Evolutionary conservation across 2,888 invertebrate species (phyloP).

Genomic region (Candidula unifasciata): DNA sequence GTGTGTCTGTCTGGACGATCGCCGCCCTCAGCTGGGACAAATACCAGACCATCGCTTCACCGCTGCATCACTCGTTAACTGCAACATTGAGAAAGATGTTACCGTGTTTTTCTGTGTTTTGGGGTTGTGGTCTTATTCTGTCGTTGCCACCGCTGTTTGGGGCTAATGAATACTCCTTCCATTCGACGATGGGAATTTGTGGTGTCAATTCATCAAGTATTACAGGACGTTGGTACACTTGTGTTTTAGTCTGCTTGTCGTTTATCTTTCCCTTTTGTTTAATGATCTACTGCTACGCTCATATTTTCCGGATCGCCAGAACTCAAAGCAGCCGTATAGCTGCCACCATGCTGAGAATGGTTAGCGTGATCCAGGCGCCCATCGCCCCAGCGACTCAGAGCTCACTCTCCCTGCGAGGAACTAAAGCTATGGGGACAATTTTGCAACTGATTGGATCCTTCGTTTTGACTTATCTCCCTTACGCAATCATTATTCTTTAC

Average conservation of each 20-base stretch:
- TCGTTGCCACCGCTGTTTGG: slow-evolving; percentile 69
- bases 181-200: slow-evolving; percentile 67
- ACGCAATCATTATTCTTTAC: slow-evolving; percentile 64
- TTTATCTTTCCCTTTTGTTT: slow-evolving; percentile 67
- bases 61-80: slow-evolving; percentile 69
- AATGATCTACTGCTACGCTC: slow-evolving; percentile 71
- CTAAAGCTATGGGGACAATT: slow-evolving; percentile 72
- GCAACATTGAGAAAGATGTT: slow-evolving; percentile 67
- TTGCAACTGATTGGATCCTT: slow-evolving; percentile 71
- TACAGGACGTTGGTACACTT: slow-evolving; percentile 62
- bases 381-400: slow-evolving; percentile 63
- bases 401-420: slow-evolving; percentile 64
- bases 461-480: slow-evolving; percentile 69
- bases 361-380: slow-evolving; percentile 72
- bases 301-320: slow-evolving; percentile 72
- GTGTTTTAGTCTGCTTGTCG: slow-evolving; percentile 60
- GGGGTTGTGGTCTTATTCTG: slow-evolving; percentile 63
- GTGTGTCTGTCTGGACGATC: slow-evolving; percentile 58
- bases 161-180: slow-evolving; percentile 61
- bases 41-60: slow-evolving; percentile 71
- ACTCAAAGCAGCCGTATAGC: slow-evolving; percentile 73
- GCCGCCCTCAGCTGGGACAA: slow-evolving; percentile 74
- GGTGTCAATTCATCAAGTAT: slow-evolving; percentile 61
- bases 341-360: slow-evolving; percentile 73
- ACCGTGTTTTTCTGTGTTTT: slow-evolving; percentile 64